Conservation (phyloP, 2,113 vertebrate genomes). For the Cyphomyrus discorhynchus region DNA sequence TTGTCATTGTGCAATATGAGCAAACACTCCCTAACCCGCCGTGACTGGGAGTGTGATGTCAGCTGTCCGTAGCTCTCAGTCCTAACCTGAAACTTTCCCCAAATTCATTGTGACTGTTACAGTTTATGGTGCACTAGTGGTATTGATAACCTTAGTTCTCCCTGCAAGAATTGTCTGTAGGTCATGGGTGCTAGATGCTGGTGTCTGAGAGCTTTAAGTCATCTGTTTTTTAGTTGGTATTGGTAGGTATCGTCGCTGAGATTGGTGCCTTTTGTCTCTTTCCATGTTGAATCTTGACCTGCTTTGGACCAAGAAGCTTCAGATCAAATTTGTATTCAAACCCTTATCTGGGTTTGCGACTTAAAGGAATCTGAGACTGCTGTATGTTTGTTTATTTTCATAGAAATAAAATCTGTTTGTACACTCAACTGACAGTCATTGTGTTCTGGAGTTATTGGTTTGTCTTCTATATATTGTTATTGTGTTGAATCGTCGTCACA, state of each 20-base stretch:
- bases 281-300: not conserved
- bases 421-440: not conserved
- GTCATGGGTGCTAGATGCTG: not conserved
- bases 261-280: not conserved
- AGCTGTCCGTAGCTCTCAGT: not conserved
- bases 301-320: not conserved
- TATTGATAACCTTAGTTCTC: not conserved
- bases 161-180: not conserved
- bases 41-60: not conserved
- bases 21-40: not conserved
- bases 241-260: not conserved
- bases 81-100: not conserved
- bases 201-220: not conserved
- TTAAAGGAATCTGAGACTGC: not conserved
- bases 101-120: not conserved
- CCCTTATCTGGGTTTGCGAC: not conserved
- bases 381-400: not conserved
- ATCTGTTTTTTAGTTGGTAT: not conserved
- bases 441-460: not conserved
- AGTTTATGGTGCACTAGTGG: not conserved
- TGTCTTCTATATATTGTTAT: not conserved
- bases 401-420: not conserved
- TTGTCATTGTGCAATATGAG: constrained; percentile 14
- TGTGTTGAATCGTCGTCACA: not conserved
- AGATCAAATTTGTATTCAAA: not conserved